phyloP scores from a whole-genome alignment of 2,888 invertebrate genomes.

The Cenopis cana region DNA sequence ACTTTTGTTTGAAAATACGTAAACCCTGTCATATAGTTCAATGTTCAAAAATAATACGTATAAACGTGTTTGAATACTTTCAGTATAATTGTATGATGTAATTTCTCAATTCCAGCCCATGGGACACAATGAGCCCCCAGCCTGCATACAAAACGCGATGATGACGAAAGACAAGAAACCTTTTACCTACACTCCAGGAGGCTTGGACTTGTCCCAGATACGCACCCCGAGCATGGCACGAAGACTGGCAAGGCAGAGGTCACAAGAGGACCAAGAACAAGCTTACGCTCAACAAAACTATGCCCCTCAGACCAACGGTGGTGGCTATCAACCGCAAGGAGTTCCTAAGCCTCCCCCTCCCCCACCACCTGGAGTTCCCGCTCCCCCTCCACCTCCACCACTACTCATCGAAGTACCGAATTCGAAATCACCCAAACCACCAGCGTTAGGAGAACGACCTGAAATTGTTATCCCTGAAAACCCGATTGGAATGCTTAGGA shows the following conservation, averaged over 20 bases:
- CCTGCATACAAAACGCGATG: constrained; percentile 96
- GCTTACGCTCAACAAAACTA: constrained; percentile 63
- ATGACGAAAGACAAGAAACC: constrained; percentile 98
- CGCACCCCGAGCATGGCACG: constrained; percentile 95
- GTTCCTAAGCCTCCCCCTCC: constrained; percentile 74
- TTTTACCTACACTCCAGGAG: constrained; percentile 98
- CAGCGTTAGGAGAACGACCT: constrained; percentile 86
- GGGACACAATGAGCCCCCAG: constrained; percentile 89
- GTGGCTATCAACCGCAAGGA: constrained; percentile 68
- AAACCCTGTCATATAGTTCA: not conserved
- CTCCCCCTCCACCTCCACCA: constrained; percentile 86
- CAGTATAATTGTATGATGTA: constrained; percentile 25
- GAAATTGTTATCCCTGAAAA: constrained; percentile 91
- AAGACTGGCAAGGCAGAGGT: constrained; percentile 88
- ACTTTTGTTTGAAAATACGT: not conserved
- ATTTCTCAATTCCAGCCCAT: constrained; percentile 73
- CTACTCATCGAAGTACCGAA: constrained; percentile 82
- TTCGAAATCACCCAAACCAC: constrained; percentile 81
- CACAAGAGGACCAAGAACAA: constrained; percentile 83
- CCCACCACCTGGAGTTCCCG: constrained; percentile 76
- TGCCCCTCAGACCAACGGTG: constrained; percentile 50
- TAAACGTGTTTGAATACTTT: not conserved
- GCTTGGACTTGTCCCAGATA: constrained; percentile 95
- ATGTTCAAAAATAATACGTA: not conserved
- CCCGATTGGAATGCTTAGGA: constrained; percentile 88